Evolutionary conservation across 2,113 vertebrate species (phyloP).

Genomic region (Struthidea cinerea): DNA sequence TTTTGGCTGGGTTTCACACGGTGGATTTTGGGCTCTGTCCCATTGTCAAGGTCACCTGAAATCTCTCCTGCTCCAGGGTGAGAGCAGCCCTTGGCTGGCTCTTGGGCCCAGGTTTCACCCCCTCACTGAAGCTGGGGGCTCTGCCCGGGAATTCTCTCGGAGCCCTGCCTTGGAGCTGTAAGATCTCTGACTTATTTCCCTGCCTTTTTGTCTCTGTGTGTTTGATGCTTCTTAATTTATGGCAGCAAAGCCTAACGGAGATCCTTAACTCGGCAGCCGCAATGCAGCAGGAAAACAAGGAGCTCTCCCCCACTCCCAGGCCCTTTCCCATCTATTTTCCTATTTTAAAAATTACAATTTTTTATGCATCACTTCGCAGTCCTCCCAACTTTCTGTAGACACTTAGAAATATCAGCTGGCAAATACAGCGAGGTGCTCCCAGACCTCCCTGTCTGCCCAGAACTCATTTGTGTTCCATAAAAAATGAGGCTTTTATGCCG

Average conservation of each 20-base stretch:
- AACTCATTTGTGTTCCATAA: neutral
- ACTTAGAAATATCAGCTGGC: neutral
- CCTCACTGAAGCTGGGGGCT: fast-evolving
- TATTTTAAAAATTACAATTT: neutral
- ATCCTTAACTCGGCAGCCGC: neutral
- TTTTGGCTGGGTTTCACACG: fast-evolving
- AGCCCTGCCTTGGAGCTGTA: neutral
- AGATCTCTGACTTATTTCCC: neutral
- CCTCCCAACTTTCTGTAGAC: neutral
- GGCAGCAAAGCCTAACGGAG: neutral
- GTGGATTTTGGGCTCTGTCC: neutral
- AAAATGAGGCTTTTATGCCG: neutral
- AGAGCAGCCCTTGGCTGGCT: neutral
- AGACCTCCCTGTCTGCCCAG: neutral
- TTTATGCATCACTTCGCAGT: neutral
- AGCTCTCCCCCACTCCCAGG: neutral
- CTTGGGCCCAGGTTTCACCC: neutral
- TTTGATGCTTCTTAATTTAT: neutral
- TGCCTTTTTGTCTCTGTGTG: neutral
- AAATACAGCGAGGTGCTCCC: neutral
- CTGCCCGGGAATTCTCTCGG: fast-evolving
- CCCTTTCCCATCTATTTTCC: neutral
- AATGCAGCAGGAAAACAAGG: neutral
- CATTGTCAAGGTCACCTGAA: neutral
- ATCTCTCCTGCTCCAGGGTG: neutral